Evolutionary conservation across 2,113 vertebrate species (phyloP).

Genomic region (Mustelus asterias): DNA sequence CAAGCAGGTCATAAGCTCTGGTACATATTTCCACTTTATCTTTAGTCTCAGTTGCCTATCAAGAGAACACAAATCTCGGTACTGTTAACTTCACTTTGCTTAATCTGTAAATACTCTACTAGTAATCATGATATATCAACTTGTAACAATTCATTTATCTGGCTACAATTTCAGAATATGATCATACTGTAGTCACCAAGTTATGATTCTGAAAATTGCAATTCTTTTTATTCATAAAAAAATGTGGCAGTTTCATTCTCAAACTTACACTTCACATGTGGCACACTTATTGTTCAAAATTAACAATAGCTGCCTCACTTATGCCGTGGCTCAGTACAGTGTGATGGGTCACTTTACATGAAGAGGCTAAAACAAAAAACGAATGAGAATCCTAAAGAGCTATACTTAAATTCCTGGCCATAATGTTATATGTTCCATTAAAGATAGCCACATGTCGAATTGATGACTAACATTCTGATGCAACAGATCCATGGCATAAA

Average conservation of each 20-base stretch:
- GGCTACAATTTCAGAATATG: background rate
- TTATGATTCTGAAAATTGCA: background rate
- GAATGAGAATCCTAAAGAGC: background rate
- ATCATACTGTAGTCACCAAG: background rate
- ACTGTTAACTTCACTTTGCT: background rate
- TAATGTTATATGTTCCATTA: background rate
- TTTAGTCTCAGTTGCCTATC: slow-evolving; percentile 80
- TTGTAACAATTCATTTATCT: background rate
- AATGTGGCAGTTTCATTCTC: background rate
- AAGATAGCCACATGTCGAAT: background rate
- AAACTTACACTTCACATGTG: background rate
- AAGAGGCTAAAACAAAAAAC: background rate
- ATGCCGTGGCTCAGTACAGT: background rate
- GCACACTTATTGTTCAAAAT: background rate
- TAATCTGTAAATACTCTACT: background rate
- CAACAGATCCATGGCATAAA: background rate
- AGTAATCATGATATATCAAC: background rate
- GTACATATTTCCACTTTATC: slow-evolving; percentile 77
- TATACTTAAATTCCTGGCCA: background rate
- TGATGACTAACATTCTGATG: background rate
- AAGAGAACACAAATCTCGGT: slow-evolving; percentile 24
- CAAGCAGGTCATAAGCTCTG: slow-evolving; percentile 79
- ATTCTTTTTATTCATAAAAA: background rate
- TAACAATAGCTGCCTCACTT: background rate
- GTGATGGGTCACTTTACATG: background rate